Percentiles rank a stretch among this genome's conserved stretches.
Conservation (phyloP, 2,113 vertebrate species). For the Thalassarche chlororhynchos region DNA sequence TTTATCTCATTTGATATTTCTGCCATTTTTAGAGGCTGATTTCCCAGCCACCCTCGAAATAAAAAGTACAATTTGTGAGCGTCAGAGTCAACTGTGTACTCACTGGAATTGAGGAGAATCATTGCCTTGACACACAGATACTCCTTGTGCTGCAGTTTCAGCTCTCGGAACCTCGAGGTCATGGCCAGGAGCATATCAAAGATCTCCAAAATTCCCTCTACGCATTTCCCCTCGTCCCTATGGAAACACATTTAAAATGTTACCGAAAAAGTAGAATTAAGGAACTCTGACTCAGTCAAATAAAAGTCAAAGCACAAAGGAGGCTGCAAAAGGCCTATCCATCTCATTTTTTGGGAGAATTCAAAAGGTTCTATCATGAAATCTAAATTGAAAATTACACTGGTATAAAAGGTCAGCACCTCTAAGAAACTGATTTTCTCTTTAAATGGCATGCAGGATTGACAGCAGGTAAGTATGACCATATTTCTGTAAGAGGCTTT, state of each 20-base stretch:
- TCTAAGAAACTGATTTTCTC: not conserved
- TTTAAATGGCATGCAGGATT: not conserved
- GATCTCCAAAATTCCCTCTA: slow-evolving; percentile 98
- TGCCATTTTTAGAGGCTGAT: not conserved
- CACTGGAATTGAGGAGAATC: slow-evolving; percentile 98
- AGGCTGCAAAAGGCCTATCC: not conserved
- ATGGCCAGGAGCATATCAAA: slow-evolving; percentile 97
- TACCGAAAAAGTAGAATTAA: not conserved
- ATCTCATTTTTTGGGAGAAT: not conserved
- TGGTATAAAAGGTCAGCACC: not conserved
- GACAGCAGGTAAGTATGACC: not conserved
- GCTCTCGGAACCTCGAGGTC: slow-evolving; percentile 91
- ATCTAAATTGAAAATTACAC: slow-evolving; percentile 1
- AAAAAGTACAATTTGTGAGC: not conserved
- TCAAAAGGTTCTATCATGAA: not conserved
- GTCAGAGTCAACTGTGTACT: slow-evolving; percentile 63
- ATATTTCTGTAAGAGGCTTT: not conserved
- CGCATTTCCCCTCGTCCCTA: slow-evolving; percentile 96
- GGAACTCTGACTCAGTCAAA: not conserved
- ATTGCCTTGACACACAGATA: slow-evolving; percentile 98
- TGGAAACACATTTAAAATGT: slow-evolving; percentile 42
- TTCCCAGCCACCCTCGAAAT: not conserved
- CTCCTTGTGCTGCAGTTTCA: slow-evolving; percentile 94
- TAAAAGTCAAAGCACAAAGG: not conserved
- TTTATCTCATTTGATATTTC: not conserved